A percentile compares a stretch with the other conserved stretches of the same genome.
phyloP scores from a whole-genome alignment of 2,797 vertebrate genomes.

The Pagetopsis macropterus region DNA sequence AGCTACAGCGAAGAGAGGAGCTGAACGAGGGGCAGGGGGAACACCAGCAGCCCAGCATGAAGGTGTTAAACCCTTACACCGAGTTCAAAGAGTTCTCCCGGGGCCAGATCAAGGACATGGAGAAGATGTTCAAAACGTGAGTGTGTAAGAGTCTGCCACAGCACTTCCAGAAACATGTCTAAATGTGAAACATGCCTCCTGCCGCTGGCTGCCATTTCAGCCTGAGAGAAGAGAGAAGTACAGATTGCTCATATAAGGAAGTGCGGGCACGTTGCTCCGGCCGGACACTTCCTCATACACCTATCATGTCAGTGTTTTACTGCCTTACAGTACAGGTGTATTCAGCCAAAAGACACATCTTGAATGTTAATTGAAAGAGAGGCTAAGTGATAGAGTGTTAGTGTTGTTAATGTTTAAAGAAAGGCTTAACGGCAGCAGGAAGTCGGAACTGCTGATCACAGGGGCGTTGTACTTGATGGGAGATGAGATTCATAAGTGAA shows the following conservation, averaged over 20 bases:
- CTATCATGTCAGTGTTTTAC: too few species aligned
- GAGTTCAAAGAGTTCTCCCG: conserved; percentile 98
- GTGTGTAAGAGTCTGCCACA: conserved; percentile 57
- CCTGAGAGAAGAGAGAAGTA: background rate
- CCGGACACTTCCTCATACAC: background rate
- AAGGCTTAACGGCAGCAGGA: background rate
- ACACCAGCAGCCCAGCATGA: conserved; percentile 84
- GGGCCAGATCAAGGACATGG: conserved; percentile 96
- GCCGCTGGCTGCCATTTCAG: background rate
- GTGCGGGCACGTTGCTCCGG: background rate
- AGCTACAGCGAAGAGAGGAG: conserved; percentile 85
- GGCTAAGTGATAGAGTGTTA: background rate
- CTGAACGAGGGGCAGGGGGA: conserved; percentile 85
- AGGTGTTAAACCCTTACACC: conserved; percentile 91
- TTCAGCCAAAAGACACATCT: too few species aligned
- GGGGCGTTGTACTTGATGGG: background rate
- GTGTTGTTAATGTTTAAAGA: background rate
- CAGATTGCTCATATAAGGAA: conserved; percentile 30
- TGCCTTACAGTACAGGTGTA: background rate
- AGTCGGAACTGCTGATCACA: background rate
- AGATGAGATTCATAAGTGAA: background rate
- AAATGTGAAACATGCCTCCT: background rate
- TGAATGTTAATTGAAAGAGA: too few species aligned
- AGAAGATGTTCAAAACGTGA: conserved; percentile 93
- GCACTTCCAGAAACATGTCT: too few species aligned